Percentiles rank a stretch among this genome's conserved stretches.
Evolutionary conservation across 2,888 invertebrate genomes (phyloP).

Genomic region (Agrilus biguttatus): DNA sequence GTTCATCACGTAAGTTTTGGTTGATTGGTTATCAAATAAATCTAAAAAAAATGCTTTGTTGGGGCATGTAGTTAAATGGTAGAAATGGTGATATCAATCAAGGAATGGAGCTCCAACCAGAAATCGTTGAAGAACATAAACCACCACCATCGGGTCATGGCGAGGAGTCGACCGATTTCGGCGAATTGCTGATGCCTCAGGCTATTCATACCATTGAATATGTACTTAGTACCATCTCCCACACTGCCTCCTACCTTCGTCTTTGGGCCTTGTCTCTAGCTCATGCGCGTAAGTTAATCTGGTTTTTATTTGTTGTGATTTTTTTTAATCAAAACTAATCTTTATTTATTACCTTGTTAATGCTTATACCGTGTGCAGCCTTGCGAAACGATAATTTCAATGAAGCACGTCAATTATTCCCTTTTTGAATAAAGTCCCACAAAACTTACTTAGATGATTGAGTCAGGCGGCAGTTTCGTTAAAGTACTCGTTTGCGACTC

Average conservation of each 20-base stretch:
- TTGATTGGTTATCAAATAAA: no score
- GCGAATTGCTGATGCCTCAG: constrained; percentile 86
- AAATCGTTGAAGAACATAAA: constrained; percentile 31
- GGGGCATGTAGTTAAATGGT: constrained; percentile 11
- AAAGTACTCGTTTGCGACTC: no score
- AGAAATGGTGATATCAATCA: constrained; percentile 51
- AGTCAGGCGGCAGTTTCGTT: no score
- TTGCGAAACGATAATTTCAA: no score
- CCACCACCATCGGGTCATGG: constrained; percentile 28
- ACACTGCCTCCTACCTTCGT: constrained; percentile 92
- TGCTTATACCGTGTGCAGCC: no score
- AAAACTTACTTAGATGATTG: no score
- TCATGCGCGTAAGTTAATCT: constrained; percentile 68
- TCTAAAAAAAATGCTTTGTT: no score
- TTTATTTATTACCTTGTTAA: no score
- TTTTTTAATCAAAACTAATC: neutral
- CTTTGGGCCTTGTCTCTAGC: constrained; percentile 94
- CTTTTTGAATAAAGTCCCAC: no score
- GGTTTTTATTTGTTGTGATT: neutral
- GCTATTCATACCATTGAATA: constrained; percentile 95
- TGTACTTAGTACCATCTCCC: constrained; percentile 88
- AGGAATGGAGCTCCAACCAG: constrained; percentile 46
- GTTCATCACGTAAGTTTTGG: constrained; percentile 10
- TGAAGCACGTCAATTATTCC: no score
- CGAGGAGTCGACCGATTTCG: constrained; percentile 46